Percentiles rank a stretch among this genome's conserved stretches.
These are phyloP conservation scores for Malurus splendens DNA, from an alignment of 2,797 vertebrate species.

Conservation along the genomic window DNA sequence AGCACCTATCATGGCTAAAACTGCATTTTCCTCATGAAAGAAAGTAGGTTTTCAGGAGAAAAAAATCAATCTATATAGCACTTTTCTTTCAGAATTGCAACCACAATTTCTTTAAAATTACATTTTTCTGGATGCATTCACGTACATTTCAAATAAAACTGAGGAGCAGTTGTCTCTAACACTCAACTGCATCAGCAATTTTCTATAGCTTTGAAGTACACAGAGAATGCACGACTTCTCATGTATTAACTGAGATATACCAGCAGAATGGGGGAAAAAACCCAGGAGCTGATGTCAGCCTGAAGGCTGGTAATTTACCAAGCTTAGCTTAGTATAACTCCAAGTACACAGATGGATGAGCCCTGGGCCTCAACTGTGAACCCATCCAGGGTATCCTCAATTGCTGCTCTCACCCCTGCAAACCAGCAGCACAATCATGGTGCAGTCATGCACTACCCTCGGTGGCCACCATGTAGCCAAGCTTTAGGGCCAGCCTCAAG, in stretches of 20 bases:
- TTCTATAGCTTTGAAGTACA: neutral
- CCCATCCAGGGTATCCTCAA: neutral
- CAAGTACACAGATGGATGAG: neutral
- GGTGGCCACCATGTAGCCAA: rapidly evolving
- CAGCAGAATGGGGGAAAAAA: neutral
- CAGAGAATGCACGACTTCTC: neutral
- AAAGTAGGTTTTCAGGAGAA: neutral
- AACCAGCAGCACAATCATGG: neutral
- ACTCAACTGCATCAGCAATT: neutral
- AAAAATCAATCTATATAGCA: neutral
- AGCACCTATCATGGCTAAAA: neutral
- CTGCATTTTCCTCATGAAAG: neutral
- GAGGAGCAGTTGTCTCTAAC: neutral
- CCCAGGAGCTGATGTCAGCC: neutral
- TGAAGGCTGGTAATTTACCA: neutral
- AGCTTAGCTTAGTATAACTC: neutral
- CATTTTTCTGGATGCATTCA: neutral
- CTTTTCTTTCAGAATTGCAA: neutral
- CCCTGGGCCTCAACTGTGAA: neutral
- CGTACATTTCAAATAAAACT: neutral
- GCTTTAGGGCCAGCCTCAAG: neutral
- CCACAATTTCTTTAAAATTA: neutral
- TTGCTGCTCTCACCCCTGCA: no score
- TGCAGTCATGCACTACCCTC: neutral
- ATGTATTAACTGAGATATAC: neutral